Evolutionary conservation across 2,888 invertebrate species (phyloP), one percentile per base, ranked within the genome.

Genomic region (Dinocampus coccinellae): DNA sequence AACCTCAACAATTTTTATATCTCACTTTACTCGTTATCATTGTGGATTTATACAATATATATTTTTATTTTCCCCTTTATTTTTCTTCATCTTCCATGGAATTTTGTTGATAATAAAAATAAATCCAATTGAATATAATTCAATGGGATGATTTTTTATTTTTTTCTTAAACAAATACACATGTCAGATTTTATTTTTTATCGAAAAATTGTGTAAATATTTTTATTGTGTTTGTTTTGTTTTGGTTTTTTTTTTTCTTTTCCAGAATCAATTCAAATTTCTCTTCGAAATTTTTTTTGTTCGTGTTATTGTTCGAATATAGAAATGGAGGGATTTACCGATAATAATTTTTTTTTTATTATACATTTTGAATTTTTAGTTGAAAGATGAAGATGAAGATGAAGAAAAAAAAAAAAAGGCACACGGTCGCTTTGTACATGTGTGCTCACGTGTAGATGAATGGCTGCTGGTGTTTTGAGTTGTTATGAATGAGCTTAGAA

Each of bases 401-500:
- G 10, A 61, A 34, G 16, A 33, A 61, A 22, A 61, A 33, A 36
- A 61, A n/a, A 16, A 58, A 58, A 58, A 33, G 26, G 11, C 6
- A 39, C 22, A 24, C 22, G 36, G 24, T 47, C 47, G 16, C 16
- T 47, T 16, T 47, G 47, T 47, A 20, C 47, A n/a, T 47, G n/a
- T 47, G 47, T 47, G 16, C 7, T 2, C 9, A 16, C 6, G 29
- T 29, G 33, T 11, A n/a, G 16, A 64, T 64, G 63, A 64, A 64
- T 64, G 63, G 52, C 29, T 47, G 63, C 26, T 53, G 39, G 52
- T 64, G 63, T 64, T 52, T n/a, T 24, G 47, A 47, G 63, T 26
- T 79, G 75, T 81, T 81, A 80, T 82, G 82, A 82, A 82, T 82
- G 82, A 81, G 79, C 80, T 79, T 78, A 77, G 77, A 16, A 20